These are phyloP conservation scores for Cyaniris semiargus DNA, from an alignment of 2,888 invertebrate genomes.

Conservation along the genomic window DNA sequence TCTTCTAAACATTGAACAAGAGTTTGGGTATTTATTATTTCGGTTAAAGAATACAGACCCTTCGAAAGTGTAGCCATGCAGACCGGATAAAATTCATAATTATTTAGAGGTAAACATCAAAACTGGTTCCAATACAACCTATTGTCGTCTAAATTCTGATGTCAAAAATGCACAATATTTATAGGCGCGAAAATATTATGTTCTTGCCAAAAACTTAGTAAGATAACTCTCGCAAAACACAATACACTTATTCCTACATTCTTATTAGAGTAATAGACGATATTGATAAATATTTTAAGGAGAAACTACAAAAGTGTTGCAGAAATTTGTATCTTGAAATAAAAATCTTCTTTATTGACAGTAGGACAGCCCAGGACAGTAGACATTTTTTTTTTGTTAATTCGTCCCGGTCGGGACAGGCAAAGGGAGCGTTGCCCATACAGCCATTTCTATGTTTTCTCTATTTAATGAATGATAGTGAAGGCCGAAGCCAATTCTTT, in stretches of 20 bases:
- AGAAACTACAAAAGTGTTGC: not conserved
- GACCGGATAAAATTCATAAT: not conserved
- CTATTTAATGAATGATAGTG: too few relatives aligned
- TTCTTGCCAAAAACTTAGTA: not conserved
- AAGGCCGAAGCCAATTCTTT: too few relatives aligned
- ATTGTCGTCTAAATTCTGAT: conserved; percentile 4
- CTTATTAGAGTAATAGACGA: not conserved
- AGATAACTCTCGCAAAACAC: not conserved
- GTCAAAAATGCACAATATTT: conserved; percentile 6
- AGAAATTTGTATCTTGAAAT: not conserved
- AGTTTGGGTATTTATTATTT: not conserved
- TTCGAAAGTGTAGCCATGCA: not conserved
- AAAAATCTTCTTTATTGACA: not conserved
- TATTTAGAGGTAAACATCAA: not conserved
- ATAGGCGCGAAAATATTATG: not conserved
- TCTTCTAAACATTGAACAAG: conserved; percentile 5
- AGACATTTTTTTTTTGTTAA: not conserved
- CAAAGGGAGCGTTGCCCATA: too few relatives aligned
- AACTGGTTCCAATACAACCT: not conserved
- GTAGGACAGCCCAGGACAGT: not conserved
- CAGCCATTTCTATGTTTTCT: too few relatives aligned
- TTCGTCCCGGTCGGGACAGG: too few relatives aligned
- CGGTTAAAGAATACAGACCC: not conserved
- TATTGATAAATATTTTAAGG: not conserved
- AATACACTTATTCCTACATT: not conserved